phyloP scores from a whole-genome alignment of 1,140 invertebrate species.

The Aphidius ervi region DNA sequence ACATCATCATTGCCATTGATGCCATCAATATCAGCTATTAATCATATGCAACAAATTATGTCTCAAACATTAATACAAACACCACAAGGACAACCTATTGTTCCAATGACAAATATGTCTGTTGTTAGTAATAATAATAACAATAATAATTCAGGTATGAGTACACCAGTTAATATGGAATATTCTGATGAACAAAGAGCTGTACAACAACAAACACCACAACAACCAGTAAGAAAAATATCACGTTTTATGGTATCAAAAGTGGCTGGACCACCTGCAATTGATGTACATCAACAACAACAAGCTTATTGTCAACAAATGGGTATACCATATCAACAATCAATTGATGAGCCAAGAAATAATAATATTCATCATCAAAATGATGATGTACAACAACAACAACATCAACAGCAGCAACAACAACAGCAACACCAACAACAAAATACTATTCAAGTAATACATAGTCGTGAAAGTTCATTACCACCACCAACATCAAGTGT shows the following conservation, averaged over 20 bases:
- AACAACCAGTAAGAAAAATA: conserved; percentile 49
- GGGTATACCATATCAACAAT: no score
- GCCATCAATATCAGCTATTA: conserved; percentile 33
- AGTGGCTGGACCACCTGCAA: conserved; percentile 46
- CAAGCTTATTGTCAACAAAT: conserved; percentile 30
- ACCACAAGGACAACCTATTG: conserved; percentile 35
- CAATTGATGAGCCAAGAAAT: no score
- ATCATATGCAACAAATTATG: conserved; percentile 24
- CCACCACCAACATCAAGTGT: conserved; percentile 36
- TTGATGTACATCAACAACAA: conserved; percentile 24
- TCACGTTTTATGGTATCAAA: conserved; percentile 56
- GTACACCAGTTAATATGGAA: conserved; percentile 38
- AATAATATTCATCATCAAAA: not conserved
- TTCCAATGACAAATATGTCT: conserved; percentile 34
- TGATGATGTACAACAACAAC: conserved; percentile 14
- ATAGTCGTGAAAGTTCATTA: conserved; percentile 47
- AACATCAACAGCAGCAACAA: conserved; percentile 13
- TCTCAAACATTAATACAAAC: conserved; percentile 21
- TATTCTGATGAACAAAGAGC: conserved; percentile 25
- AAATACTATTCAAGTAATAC: conserved; percentile 35
- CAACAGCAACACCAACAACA: not conserved
- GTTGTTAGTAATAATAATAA: conserved; percentile 26
- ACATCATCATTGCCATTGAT: conserved; percentile 38
- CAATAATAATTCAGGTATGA: conserved; percentile 29
- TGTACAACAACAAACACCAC: conserved; percentile 12